Conservation (phyloP, 2,113 vertebrate genomes). For the Tympanuchus pallidicinctus region DNA sequence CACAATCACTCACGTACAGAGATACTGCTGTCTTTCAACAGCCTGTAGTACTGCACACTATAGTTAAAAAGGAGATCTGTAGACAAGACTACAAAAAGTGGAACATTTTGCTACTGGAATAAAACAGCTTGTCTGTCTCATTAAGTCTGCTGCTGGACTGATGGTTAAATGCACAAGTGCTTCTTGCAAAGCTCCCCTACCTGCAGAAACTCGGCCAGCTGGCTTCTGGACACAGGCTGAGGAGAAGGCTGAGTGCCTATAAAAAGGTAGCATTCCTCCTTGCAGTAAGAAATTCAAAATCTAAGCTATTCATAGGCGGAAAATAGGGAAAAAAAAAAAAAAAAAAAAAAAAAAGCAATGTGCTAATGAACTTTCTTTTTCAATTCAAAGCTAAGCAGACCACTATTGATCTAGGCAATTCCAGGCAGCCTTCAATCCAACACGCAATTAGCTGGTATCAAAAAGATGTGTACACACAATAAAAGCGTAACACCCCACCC, state of each 20-base stretch:
- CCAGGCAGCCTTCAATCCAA: neutral
- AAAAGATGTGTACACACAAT: neutral
- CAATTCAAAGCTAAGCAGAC: neutral
- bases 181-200: neutral
- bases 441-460: neutral
- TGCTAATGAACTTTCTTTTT: neutral
- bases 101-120: neutral
- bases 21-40: neutral
- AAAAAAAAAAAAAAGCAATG: neutral
- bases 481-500: neutral
- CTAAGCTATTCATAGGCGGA: neutral
- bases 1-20: neutral
- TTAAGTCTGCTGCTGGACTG: neutral
- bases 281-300: neutral
- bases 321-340: neutral
- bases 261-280: neutral
- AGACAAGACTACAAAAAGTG: neutral
- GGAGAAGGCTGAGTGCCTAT: neutral
- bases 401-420: neutral
- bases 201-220: neutral
- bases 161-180: neutral
- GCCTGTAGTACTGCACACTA: rapidly evolving
- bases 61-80: neutral
- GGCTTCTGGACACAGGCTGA: neutral
- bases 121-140: neutral